Evolutionary conservation across 2,797 vertebrate genomes (phyloP), one percentile per base, ranked within the genome.

Genomic region (Esox masquinongy): DNA sequence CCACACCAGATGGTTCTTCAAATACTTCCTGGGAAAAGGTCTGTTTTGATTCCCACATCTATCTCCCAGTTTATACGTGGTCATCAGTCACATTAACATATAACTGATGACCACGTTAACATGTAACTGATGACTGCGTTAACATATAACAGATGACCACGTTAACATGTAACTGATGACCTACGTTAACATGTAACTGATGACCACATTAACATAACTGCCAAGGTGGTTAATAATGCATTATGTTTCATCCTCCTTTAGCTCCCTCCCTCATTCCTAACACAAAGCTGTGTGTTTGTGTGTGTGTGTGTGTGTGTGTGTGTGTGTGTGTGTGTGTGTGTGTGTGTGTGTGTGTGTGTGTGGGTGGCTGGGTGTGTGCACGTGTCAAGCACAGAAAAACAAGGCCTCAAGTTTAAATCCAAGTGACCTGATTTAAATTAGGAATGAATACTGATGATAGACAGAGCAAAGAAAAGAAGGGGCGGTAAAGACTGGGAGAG

Each of bases 11-110:
- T 99, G 98, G 98, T 99, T 97, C 90, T 99, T 99, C 90, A 99
- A 97, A 87, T 99, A 99, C 90, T 99, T 99, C 88, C 94, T 99
- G 88, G 98, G 98, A 90, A 99, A 99, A 98, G 98, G 98, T 99
- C 92, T 82, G 76, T 77, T 83, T 85, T 74, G 49, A 81, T 77
- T 19, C 67, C 69, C 72, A 79, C 73, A 77, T 68, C 56, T 83
- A 49, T 22, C 5, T 19, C 61, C 19, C n/a, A 43, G 47, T n/a
- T 74, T 75, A 75, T 29, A 26, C 63, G 73, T 17, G 15, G n/a
- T n/a, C n/a, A n/a, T n/a, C n/a, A n/a, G n/a, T n/a, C 43, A 2
- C 9, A 9, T 43, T 43, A 43, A 4, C 43, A 43, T 43, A 5
- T 43, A 43, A 43, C 9, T 4, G 43, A 9, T 43, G 5, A 43